A percentile compares a stretch with the other conserved stretches of the same genome.
phyloP scores from a whole-genome alignment of 2,888 invertebrate species.

The Piscicola geometra region DNA sequence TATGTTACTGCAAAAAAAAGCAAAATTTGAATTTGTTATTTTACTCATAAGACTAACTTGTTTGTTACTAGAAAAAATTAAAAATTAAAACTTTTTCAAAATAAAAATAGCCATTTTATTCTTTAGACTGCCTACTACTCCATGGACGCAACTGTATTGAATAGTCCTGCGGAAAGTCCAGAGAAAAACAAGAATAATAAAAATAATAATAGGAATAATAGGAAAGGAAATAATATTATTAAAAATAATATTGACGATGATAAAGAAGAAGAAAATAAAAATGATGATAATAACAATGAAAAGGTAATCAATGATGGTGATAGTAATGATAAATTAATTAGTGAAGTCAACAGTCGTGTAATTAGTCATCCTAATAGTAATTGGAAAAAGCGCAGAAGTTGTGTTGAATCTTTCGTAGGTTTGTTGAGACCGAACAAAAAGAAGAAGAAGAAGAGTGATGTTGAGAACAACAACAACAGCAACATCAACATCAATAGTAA shows the following conservation, averaged over 20 bases:
- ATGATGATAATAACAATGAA: slow-evolving; percentile 9
- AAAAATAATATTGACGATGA: neutral
- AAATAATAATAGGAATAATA: neutral
- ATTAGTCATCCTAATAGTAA: too few species aligned
- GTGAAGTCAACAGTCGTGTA: neutral
- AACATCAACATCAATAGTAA: neutral
- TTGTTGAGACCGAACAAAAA: neutral
- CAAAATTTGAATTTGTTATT: too few species aligned
- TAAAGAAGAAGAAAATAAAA: neutral
- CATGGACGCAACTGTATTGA: neutral
- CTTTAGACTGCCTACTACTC: slow-evolving; percentile 18
- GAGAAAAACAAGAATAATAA: slow-evolving; percentile 10
- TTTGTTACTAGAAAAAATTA: too few species aligned
- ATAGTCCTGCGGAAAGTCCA: slow-evolving; percentile 23
- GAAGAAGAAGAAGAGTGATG: neutral
- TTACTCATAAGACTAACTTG: too few species aligned
- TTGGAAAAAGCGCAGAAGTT: too few species aligned
- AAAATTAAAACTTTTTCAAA: too few species aligned
- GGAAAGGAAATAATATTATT: neutral
- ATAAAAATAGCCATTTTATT: too few species aligned
- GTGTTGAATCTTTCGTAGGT: too few species aligned
- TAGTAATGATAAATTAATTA: neutral
- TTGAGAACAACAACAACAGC: neutral
- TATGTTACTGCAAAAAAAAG: too few species aligned
- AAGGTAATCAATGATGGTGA: neutral